Evolutionary conservation across 37 sponge, comb jelly and placozoan species (phyloP).

Genomic region (Trichoplax adhaerens): DNA sequence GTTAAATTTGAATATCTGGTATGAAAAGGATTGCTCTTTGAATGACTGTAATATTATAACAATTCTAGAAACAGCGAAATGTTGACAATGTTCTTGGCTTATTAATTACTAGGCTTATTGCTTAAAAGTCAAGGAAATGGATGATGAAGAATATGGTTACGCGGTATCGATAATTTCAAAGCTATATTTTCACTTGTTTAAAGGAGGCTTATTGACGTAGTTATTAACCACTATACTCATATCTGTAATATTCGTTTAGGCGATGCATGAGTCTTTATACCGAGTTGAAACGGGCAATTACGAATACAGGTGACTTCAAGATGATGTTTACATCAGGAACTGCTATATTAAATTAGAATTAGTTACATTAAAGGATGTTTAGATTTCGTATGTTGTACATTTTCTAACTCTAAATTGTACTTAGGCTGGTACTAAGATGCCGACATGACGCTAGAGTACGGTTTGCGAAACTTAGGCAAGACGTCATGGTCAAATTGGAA

Average conservation of each 20-base stretch:
- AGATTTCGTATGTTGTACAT: not conserved
- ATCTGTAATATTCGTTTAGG: conserved; percentile 16
- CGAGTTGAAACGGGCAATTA: conserved; percentile 67
- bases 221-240: not conserved
- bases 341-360: not conserved
- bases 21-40: not conserved
- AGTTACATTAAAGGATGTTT: not conserved
- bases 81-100: too few species aligned
- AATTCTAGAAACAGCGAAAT: too few species aligned
- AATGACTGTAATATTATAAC: too few species aligned
- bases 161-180: conserved; percentile 18
- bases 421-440: conserved; percentile 51
- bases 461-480: conserved; percentile 60
- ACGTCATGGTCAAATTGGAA: conserved; percentile 61
- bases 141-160: conserved; percentile 78
- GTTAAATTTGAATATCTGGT: conserved; percentile 91
- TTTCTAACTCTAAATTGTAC: not conserved
- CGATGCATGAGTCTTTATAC: conserved; percentile 48
- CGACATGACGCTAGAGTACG: conserved; percentile 49
- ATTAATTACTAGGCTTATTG: conserved; percentile 52
- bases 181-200: not conserved
- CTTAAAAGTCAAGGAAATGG: conserved; percentile 92
- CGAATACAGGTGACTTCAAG: conserved; percentile 37
- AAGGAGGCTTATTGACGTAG: not conserved
- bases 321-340: not conserved